phyloP scores from a whole-genome alignment of 2,888 invertebrate species.

The Carpatolechia fugitivella region DNA sequence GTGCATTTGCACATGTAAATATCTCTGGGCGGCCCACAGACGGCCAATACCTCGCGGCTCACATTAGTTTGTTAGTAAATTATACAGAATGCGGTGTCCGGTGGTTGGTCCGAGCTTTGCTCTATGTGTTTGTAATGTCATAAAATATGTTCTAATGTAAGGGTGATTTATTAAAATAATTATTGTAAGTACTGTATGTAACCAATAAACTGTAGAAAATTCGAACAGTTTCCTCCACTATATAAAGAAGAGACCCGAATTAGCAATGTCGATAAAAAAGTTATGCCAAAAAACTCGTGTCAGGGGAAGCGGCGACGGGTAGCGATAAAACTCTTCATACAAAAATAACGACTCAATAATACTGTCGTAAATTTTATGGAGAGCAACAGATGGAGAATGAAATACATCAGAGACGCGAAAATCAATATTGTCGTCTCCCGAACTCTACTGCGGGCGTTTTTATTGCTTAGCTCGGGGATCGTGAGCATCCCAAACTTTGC shows the following conservation, averaged over 20 bases:
- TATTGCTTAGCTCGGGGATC: constrained; percentile 44
- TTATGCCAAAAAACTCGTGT: constrained; percentile 50
- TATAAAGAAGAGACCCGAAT: constrained; percentile 28
- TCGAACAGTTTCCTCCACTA: too few relatives aligned
- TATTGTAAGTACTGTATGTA: too few relatives aligned
- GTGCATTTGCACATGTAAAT: too few relatives aligned
- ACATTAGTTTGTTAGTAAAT: too few relatives aligned
- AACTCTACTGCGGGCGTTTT: constrained; percentile 54
- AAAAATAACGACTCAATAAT: constrained; percentile 75
- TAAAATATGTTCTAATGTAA: too few relatives aligned
- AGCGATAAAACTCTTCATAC: constrained; percentile 71
- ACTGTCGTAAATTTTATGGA: constrained; percentile 74
- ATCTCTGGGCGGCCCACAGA: too few relatives aligned
- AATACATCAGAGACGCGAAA: constrained; percentile 66
- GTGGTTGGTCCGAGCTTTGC: too few relatives aligned
- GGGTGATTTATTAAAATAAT: too few relatives aligned
- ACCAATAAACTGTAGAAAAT: too few relatives aligned
- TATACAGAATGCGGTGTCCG: too few relatives aligned
- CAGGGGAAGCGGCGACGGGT: constrained; percentile 47
- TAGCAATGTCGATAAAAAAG: constrained; percentile 48
- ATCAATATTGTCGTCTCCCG: constrained; percentile 70
- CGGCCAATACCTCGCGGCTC: too few relatives aligned
- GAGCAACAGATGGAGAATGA: constrained; percentile 77
- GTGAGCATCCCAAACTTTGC: constrained; percentile 38
- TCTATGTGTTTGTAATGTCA: too few relatives aligned